Evolutionary conservation across 2,888 invertebrate species (phyloP).

Genomic region (Acronicta aceris): DNA sequence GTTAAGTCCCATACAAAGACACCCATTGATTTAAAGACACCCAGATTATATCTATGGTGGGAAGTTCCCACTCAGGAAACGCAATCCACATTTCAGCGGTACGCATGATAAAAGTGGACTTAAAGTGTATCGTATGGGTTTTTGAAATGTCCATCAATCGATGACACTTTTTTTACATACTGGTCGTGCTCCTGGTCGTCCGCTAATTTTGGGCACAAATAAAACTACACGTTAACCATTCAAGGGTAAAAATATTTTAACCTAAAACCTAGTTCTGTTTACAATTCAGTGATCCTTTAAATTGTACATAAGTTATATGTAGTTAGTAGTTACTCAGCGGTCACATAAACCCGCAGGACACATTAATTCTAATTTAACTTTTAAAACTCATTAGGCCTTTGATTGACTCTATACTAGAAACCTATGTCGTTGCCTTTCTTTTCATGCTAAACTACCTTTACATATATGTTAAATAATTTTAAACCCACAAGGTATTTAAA

Average conservation of each 20-base stretch:
- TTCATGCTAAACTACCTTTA: slow-evolving; percentile 32
- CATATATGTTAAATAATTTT: slow-evolving; percentile 19
- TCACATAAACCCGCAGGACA: slow-evolving; percentile 18
- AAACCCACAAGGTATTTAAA: slow-evolving; percentile 3
- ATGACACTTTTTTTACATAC: too few relatives aligned
- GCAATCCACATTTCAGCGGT: too few relatives aligned
- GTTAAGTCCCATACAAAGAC: too few relatives aligned
- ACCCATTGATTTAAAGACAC: too few relatives aligned
- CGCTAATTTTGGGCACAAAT: too few relatives aligned
- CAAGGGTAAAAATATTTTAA: background rate
- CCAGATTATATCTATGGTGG: too few relatives aligned
- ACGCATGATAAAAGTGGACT: too few relatives aligned
- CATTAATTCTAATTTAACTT: slow-evolving; percentile 30
- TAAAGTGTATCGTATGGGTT: too few relatives aligned
- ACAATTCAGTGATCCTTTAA: slow-evolving; percentile 12
- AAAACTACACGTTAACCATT: background rate
- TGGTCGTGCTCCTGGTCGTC: too few relatives aligned
- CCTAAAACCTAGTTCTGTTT: slow-evolving; percentile 19
- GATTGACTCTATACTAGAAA: slow-evolving; percentile 40
- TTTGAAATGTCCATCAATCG: too few relatives aligned
- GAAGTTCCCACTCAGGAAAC: too few relatives aligned
- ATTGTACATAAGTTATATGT: too few relatives aligned
- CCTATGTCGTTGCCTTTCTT: slow-evolving; percentile 25
- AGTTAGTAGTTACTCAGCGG: slow-evolving; percentile 9
- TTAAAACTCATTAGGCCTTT: slow-evolving; percentile 39